Evolutionary conservation across 2,797 vertebrate genomes (phyloP).

Genomic region (Bucorvus abyssinicus): DNA sequence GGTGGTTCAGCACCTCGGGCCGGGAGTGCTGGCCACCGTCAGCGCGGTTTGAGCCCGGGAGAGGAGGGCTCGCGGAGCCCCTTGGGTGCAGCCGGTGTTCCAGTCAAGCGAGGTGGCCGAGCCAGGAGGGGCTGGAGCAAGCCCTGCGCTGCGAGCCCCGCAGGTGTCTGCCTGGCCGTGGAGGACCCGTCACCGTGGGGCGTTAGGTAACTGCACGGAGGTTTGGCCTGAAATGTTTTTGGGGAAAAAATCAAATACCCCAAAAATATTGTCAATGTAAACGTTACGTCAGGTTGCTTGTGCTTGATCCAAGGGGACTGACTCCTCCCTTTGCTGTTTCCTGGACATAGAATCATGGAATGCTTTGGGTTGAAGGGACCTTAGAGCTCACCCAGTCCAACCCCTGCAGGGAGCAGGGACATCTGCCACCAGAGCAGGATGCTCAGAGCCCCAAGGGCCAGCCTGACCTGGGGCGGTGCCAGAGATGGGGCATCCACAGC

Average conservation of each 20-base stretch:
- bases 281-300: not conserved
- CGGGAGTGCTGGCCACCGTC: not conserved
- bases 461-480: not conserved
- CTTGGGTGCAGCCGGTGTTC: rapidly evolving
- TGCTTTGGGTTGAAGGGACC: not conserved
- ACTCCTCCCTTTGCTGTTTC: not conserved
- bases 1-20: not conserved
- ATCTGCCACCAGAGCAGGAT: no score
- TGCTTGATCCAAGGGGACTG: rapidly evolving
- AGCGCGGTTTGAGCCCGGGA: no score
- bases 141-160: not conserved
- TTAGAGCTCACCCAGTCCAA: no score
- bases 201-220: rapidly evolving
- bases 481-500: not conserved
- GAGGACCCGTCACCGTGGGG: not conserved
- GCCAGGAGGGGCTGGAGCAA: not conserved
- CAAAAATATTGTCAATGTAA: not conserved
- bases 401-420: no score
- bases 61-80: not conserved
- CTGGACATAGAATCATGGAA: not conserved
- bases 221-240: not conserved
- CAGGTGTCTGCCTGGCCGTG: not conserved
- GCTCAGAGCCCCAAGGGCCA: not conserved
- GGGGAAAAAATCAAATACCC: not conserved
- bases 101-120: not conserved